Evolutionary conservation across 2,888 invertebrate species (phyloP), one percentile per base, ranked within the genome.

Genomic region (Xanthorhoe designata): DNA sequence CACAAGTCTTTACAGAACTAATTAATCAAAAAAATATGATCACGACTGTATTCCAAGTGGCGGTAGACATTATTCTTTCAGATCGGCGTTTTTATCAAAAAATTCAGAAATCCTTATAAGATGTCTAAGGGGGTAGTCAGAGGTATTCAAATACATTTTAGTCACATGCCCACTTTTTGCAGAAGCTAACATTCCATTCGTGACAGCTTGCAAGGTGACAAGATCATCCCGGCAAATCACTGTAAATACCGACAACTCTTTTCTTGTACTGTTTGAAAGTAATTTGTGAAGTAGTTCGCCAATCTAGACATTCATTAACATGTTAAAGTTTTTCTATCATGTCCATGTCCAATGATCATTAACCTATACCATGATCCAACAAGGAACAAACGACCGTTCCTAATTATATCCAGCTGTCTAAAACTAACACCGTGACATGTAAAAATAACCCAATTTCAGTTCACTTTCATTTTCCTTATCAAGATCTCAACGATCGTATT

Each of bases 401-500:
- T 66, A 67, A 69, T 67, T 67, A 47, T 8, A 13, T n/a, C 38
- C 35, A 58, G 63, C 74, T 35, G 47, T 64, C 64, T 45, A 64
- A 71, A 73, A 75, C 76, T 75, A 82, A 76, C 77, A 83, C 50
- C 77, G 66, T 75, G 75, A 75, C 85, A 78, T 81, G 78, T 78
- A 83, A 74, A 80, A 85, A 84, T 80, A 80, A 75, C 62, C 77
- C 72, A 80, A 80, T 79, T 75, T 73, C 58, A 59, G 54, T 56
- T 68, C 71, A 77, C 78, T 78, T 78, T 76, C 73, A 51, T 65
- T 78, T 77, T 74, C 68, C 56, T 73, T 73, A 74, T 69, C 68
- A 56, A 73, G 87, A 89, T 89, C 88, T 87, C 88, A 88, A 88
- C 88, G 85, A 78, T 77, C 77, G 79, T 84, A 85, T 86, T 82